A percentile compares a stretch with the other conserved stretches of the same genome.
Evolutionary conservation across 1,140 invertebrate genomes (phyloP).

Genomic region (Battus philenor): DNA sequence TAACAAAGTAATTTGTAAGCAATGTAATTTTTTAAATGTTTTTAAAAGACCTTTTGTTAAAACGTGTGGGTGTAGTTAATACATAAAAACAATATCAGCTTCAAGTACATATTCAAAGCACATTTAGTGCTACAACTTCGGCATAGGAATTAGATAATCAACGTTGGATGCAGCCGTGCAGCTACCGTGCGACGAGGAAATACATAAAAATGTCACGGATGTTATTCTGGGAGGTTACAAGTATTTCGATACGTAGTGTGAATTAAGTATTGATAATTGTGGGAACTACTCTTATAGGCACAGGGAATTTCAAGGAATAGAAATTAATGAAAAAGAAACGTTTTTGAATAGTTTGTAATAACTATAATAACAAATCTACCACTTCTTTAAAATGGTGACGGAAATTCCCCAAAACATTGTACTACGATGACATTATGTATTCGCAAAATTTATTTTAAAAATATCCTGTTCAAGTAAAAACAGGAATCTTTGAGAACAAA

Average conservation of each 20-base stretch:
- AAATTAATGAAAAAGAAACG: too few relatives aligned
- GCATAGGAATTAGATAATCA: constrained; percentile 58
- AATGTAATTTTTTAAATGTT: constrained; percentile 5
- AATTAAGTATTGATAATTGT: constrained; percentile 21
- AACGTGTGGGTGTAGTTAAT: too few relatives aligned
- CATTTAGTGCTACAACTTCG: constrained; percentile 39
- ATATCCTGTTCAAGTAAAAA: too few relatives aligned
- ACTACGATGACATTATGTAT: too few relatives aligned
- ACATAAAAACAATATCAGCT: constrained; percentile 35
- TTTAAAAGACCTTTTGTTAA: constrained; percentile 28
- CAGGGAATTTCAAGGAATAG: too few relatives aligned
- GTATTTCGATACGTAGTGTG: constrained; percentile 27
- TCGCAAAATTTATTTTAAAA: too few relatives aligned
- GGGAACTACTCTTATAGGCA: neutral
- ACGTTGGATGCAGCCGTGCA: constrained; percentile 35
- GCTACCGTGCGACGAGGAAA: constrained; percentile 49
- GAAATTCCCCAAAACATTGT: too few relatives aligned
- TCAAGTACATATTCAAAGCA: constrained; percentile 53
- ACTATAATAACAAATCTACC: too few relatives aligned
- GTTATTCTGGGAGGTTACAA: constrained; percentile 42
- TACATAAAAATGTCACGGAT: constrained; percentile 54
- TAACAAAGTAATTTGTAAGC: constrained; percentile 3
- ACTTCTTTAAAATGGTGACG: too few relatives aligned
- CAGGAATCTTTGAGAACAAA: too few relatives aligned
- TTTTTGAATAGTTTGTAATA: too few relatives aligned